Base-by-base conservation (phyloP, 1,140 invertebrate species). In the Wasmannia auropunctata region DNA sequence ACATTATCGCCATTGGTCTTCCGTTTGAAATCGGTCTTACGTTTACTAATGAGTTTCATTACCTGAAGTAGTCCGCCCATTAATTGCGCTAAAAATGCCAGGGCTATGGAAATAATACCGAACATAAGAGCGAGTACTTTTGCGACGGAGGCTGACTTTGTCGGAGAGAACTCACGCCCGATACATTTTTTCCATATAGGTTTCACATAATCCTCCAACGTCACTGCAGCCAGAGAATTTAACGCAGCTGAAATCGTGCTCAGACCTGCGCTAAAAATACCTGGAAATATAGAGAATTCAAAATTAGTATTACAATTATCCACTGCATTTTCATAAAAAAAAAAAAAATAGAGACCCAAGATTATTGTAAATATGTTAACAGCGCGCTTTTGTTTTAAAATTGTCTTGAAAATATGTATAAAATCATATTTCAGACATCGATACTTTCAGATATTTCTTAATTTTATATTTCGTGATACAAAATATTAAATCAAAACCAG, bases 161-260 rank as follows among this genome's bases (percentile, higher is more conserved):
- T 92, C 58, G 89, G 54, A 54, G 90, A 90, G 7, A 95, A 86
- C 80, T 94, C 91, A 14, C 65, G 67, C 1, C 85, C 77, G 7
- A 81, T 70, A n/a, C 5, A 91, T 31, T 74, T 90, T 37, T 7
- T 86, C 49, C 92, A 93, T 0, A 86, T 1, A 10, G 94, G 94
- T 92, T 97, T 97, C 2, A 98, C 93, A 91, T 98, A 98, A 95
- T 98, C 98, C 91, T 98, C 97, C 77, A 98, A 95, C 1, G 97
- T 98, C n/a, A 98, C 97, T 16, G 98, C 98, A 16, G 98, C 97
- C 28, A 98, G 94, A 14, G 98, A 98, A 94, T 98, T 98, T 43
- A 98, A 95, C 31, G 97, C 96, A 10, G 98, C 98, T 0, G 98
- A 98, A 60, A 98, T 96, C 0, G 98, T 98, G 77, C 98, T 98